Base-by-base conservation (phyloP, 1,140 invertebrate genomes). In the Eriosoma lanigerum region DNA sequence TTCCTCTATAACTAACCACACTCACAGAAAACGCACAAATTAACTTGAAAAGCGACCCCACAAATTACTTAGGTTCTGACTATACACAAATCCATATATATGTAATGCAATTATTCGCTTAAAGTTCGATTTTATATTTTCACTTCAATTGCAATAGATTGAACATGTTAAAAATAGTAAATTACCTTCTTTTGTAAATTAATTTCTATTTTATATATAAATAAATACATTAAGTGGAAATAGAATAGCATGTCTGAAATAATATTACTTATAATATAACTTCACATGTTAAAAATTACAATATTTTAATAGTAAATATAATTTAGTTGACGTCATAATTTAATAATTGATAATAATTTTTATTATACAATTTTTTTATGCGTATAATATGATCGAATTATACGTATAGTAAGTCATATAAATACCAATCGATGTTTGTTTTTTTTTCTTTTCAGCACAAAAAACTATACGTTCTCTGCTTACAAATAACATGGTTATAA, bases 41-140 rank as follows among this genome's bases (percentile, higher is more conserved):
- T 76, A 76, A 29, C 72, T 76, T 44, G 72, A 58, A 76, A 58
- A 56, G 29, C 72, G 52, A 76, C 52, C 52, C 52, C 72, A 58
- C 72, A 76, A 58, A 56, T 56, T 76, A 76, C 72, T 38, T 38
- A 9, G 9, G 72, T 58, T 54, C 72, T 12, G 13, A 52, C n/a
- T 48, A 68, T 12, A 52, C 10, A 72, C 46, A 52, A 50, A 52
- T 72, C 68, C 21, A 50, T 46, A 52, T 38, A 13, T 52, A 52
- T 52, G 12, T 17, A 50, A 52, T 15, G 48, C 17, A 29, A 68
- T 72, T 4, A 9, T 52, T 29, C 15, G 6, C 24, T 29, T 29
- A 17, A n/a, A 52, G 68, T 52, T 72, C 48, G 48, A 52, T 52
- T 50, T 72, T 29, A 0, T 52, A 13, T 52, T 52, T 50, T 26